phyloP scores from a whole-genome alignment of 2,888 invertebrate species.

The Hirudinaria manillensis region DNA sequence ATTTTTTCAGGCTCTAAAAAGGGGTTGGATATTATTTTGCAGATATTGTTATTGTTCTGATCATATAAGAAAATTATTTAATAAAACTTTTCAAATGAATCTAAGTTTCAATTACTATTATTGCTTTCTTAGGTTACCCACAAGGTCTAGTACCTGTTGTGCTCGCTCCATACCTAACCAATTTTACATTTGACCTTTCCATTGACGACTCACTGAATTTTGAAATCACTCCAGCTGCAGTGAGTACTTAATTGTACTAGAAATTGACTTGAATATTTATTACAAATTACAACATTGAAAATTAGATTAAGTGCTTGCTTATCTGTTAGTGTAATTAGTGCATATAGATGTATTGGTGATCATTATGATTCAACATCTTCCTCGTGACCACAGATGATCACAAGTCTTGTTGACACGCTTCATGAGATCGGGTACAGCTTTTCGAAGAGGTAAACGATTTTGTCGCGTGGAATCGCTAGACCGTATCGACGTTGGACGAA shows the following conservation, averaged over 20 bases:
- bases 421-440: conserved; percentile 76
- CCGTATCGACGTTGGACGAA: too few relatives aligned
- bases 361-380: not conserved
- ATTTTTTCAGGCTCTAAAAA: conserved; percentile 73
- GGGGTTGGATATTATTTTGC: conserved; percentile 50
- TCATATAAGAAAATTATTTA: too few relatives aligned
- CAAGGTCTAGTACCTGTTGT: conserved; percentile 80
- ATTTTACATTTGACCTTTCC: conserved; percentile 61
- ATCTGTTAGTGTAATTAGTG: too few relatives aligned
- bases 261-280: too few relatives aligned
- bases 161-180: conserved; percentile 78
- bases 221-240: conserved; percentile 56
- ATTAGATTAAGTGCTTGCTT: too few relatives aligned
- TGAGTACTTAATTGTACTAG: conserved; percentile 43
- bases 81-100: not conserved
- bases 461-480: too few relatives aligned
- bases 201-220: conserved; percentile 55
- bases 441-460: conserved; percentile 28
- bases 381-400: conserved; percentile 46
- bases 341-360: conserved; percentile 16
- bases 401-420: conserved; percentile 70
- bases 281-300: too few relatives aligned
- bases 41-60: not conserved
- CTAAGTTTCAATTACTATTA: not conserved
- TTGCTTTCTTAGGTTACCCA: conserved; percentile 66